phyloP scores from a whole-genome alignment of 2,797 vertebrate genomes.

The Margarornis squamiger region DNA sequence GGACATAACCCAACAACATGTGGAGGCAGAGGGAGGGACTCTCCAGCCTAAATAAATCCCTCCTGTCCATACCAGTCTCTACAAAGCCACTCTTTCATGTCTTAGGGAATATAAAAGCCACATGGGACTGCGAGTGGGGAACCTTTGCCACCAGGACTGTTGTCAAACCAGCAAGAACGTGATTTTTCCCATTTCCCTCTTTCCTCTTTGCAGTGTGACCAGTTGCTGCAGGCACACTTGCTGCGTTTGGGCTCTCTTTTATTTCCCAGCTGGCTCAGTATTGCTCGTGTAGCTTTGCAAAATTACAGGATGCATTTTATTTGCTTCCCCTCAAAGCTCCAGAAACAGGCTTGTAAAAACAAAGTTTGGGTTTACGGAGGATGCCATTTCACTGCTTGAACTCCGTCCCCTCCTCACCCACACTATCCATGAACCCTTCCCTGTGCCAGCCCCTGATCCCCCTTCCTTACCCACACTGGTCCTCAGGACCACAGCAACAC shows the following conservation, averaged over 20 bases:
- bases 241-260: background rate
- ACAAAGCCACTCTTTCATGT: background rate
- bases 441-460: background rate
- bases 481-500: background rate
- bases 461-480: fast-evolving
- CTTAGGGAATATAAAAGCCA: background rate
- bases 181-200: background rate
- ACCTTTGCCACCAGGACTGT: background rate
- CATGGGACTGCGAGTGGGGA: background rate
- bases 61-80: background rate
- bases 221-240: background rate
- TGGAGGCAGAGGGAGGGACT: background rate
- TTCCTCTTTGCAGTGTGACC: background rate
- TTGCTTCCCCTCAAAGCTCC: background rate
- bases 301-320: background rate
- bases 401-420: background rate
- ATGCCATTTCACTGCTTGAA: background rate
- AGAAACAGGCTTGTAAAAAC: background rate
- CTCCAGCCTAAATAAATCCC: background rate
- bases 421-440: background rate
- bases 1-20: background rate
- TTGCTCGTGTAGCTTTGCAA: background rate
- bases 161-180: background rate
- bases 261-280: background rate
- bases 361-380: background rate